These are phyloP conservation scores for Tyto alba DNA, from an alignment of 2,113 vertebrate genomes.

Conservation along the genomic window DNA sequence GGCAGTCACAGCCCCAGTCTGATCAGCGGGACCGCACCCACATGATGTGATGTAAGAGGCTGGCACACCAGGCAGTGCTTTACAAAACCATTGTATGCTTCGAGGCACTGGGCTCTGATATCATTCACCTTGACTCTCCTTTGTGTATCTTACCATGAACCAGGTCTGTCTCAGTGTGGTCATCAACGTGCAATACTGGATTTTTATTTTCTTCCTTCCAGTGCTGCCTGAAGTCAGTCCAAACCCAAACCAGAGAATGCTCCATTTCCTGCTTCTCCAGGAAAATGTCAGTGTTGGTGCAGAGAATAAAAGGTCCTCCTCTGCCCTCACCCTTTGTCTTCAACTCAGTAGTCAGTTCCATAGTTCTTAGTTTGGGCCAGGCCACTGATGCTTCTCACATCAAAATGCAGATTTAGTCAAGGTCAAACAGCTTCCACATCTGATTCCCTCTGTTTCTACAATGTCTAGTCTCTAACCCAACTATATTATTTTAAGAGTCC, in stretches of 20 bases:
- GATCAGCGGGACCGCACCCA: background rate
- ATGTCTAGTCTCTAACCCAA: background rate
- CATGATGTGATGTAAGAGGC: background rate
- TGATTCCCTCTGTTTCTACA: background rate
- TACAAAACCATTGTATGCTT: background rate
- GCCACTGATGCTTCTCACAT: background rate
- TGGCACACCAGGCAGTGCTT: background rate
- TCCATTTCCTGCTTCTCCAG: background rate
- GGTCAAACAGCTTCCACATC: background rate
- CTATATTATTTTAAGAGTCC: background rate
- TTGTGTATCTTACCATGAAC: background rate
- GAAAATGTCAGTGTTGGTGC: background rate
- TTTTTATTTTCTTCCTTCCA: background rate
- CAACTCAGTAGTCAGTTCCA: background rate
- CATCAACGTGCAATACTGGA: background rate
- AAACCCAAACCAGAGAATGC: background rate
- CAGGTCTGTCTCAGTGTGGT: background rate
- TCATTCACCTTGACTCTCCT: background rate
- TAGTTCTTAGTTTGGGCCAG: background rate
- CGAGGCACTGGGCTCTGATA: fast-evolving
- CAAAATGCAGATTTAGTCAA: background rate
- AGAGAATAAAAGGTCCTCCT: background rate
- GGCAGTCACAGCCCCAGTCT: background rate
- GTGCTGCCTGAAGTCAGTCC: background rate
- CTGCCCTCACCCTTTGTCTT: background rate